Evolutionary conservation across 2,888 invertebrate species (phyloP).

Genomic region (Acleris emargana): DNA sequence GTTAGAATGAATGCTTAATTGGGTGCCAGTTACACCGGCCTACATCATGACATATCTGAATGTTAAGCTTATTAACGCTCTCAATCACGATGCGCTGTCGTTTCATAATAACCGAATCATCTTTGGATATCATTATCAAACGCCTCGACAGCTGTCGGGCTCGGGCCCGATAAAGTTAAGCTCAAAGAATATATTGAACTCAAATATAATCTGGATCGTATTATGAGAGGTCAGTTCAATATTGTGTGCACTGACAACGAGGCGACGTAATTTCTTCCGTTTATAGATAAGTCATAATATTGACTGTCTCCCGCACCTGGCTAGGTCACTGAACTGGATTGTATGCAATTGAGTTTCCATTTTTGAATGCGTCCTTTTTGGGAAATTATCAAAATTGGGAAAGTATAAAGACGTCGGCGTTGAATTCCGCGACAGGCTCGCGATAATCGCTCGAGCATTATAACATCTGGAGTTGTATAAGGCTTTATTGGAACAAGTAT

Average conservation of each 20-base stretch:
- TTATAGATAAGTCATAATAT: conserved; percentile 71
- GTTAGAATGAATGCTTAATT: conserved; percentile 13
- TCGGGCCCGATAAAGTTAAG: conserved; percentile 58
- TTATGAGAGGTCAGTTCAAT: conserved; percentile 77
- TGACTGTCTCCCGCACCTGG: conserved; percentile 76
- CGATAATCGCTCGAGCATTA: conserved; percentile 46
- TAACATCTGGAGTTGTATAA: conserved; percentile 51
- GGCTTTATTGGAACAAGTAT: conserved; percentile 60
- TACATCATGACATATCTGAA: conserved; percentile 17
- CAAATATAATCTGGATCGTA: conserved; percentile 64
- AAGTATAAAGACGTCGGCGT: conserved; percentile 55
- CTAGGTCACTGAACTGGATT: conserved; percentile 61
- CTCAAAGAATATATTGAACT: conserved; percentile 57
- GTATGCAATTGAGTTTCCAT: conserved; percentile 57
- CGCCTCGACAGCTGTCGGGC: conserved; percentile 62
- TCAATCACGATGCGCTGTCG: conserved; percentile 24
- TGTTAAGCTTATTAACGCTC: conserved; percentile 32
- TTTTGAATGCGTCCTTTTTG: conserved; percentile 53
- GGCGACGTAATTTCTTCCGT: conserved; percentile 73
- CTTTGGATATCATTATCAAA: conserved; percentile 46
- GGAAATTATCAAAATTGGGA: conserved; percentile 54
- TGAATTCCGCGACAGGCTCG: conserved; percentile 46
- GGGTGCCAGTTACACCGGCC: not conserved
- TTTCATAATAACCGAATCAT: conserved; percentile 35
- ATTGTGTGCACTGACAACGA: conserved; percentile 62